Conservation (phyloP, 2,888 invertebrate species). For the Drosophila maculinotata region DNA sequence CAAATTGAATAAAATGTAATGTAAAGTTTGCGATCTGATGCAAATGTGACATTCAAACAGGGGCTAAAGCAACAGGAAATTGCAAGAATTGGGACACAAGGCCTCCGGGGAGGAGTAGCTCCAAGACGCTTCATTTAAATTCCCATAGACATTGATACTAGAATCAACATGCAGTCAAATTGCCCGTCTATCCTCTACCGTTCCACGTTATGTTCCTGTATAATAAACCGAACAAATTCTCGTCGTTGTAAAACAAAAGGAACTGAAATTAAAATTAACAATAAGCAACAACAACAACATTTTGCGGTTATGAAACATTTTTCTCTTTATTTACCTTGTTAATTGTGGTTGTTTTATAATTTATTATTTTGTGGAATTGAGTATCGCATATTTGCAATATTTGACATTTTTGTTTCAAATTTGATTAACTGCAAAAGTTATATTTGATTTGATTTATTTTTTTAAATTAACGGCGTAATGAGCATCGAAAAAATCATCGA, state of each 20-base stretch:
- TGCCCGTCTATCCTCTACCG: not conserved
- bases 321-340: slow-evolving; percentile 24
- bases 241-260: not conserved
- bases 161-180: slow-evolving; percentile 20
- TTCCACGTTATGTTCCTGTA: not conserved
- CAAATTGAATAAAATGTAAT: slow-evolving; percentile 45
- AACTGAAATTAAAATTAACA: not conserved
- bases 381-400: slow-evolving; percentile 10
- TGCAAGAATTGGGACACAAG: slow-evolving; percentile 9
- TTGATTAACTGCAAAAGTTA: slow-evolving; percentile 34
- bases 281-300: not conserved
- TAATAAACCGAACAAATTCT: not conserved
- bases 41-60: slow-evolving; percentile 36
- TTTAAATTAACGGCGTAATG: slow-evolving; percentile 9
- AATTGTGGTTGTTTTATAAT: slow-evolving; percentile 34
- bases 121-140: slow-evolving; percentile 14
- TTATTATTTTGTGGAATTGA: slow-evolving; percentile 7
- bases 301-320: slow-evolving; percentile 7
- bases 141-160: slow-evolving; percentile 20
- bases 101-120: slow-evolving; percentile 1
- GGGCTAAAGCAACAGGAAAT: slow-evolving; percentile 29
- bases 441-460: slow-evolving; percentile 27
- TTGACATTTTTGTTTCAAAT: slow-evolving; percentile 28
- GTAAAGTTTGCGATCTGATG: slow-evolving; percentile 29
- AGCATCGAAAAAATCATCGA: not conserved